Conservation (phyloP, 1,140 invertebrate species). For the Micrasema longulum region DNA sequence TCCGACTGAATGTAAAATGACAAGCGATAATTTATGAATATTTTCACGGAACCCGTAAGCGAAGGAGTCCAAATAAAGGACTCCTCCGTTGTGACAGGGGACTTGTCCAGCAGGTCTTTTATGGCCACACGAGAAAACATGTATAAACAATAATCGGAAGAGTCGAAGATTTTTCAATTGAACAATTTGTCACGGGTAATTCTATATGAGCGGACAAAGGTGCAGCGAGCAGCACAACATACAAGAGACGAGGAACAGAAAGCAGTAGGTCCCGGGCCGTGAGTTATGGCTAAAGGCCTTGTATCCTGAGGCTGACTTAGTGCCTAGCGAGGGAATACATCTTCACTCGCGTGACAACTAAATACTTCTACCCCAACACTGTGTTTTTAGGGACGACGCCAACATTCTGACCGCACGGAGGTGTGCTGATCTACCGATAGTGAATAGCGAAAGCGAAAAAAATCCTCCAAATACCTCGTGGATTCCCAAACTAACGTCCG, state of each 20-base stretch:
- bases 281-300: conserved; percentile 1
- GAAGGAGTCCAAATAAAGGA: conserved; percentile 26
- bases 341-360: conserved; percentile 48
- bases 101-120: conserved; percentile 1
- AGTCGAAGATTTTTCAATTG: conserved; percentile 39
- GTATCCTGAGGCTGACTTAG: conserved; percentile 42
- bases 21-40: conserved; percentile 32
- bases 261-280: conserved; percentile 1
- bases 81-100: conserved; percentile 3
- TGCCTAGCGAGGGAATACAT: conserved; percentile 47
- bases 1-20: conserved; percentile 13
- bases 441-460: conserved; percentile 28
- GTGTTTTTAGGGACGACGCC: conserved; percentile 34
- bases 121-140: neutral
- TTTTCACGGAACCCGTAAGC: conserved; percentile 15
- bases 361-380: conserved; percentile 47
- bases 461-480: conserved; percentile 26
- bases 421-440: conserved; percentile 25
- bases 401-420: conserved; percentile 41
- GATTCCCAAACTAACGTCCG: conserved; percentile 20
- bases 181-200: conserved; percentile 35
- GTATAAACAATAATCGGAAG: conserved; percentile 25
- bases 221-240: neutral
- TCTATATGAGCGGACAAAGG: conserved; percentile 25
- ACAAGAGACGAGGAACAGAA: neutral